These are phyloP conservation scores for Abscondita cerata DNA, from an alignment of 2,888 invertebrate species.

Conservation along the genomic window DNA sequence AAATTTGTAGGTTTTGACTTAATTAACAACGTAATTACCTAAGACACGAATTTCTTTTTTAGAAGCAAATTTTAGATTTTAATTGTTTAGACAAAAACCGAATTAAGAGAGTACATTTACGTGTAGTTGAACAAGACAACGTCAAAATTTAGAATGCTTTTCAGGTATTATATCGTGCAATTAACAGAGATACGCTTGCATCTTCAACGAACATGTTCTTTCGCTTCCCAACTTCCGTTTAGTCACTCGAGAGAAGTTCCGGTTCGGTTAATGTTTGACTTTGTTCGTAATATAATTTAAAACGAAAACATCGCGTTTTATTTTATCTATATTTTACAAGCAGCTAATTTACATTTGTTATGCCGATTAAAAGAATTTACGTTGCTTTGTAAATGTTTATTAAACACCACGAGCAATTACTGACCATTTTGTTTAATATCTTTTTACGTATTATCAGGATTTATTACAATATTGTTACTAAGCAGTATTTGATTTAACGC, in stretches of 20 bases:
- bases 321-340: not conserved
- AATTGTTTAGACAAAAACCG: not conserved
- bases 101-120: not conserved
- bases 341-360: too few relatives aligned
- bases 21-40: too few relatives aligned
- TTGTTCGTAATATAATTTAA: slow-evolving; percentile 11
- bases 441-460: too few relatives aligned
- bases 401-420: too few relatives aligned
- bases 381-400: too few relatives aligned
- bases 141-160: not conserved
- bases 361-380: too few relatives aligned
- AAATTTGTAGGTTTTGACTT: too few relatives aligned
- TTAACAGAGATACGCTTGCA: slow-evolving; percentile 42
- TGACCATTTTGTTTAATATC: too few relatives aligned
- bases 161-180: slow-evolving; percentile 33
- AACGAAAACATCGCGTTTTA: not conserved
- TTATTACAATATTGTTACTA: too few relatives aligned
- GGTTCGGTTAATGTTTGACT: slow-evolving; percentile 26
- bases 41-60: too few relatives aligned
- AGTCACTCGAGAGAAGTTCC: slow-evolving; percentile 41
- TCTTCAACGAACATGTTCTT: slow-evolving; percentile 43
- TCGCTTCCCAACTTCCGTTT: slow-evolving; percentile 43
- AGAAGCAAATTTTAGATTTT: too few relatives aligned
- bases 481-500: too few relatives aligned
- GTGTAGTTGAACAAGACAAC: not conserved